Conservation (phyloP, 1,140 invertebrate genomes). For the Eciton burchellii region DNA sequence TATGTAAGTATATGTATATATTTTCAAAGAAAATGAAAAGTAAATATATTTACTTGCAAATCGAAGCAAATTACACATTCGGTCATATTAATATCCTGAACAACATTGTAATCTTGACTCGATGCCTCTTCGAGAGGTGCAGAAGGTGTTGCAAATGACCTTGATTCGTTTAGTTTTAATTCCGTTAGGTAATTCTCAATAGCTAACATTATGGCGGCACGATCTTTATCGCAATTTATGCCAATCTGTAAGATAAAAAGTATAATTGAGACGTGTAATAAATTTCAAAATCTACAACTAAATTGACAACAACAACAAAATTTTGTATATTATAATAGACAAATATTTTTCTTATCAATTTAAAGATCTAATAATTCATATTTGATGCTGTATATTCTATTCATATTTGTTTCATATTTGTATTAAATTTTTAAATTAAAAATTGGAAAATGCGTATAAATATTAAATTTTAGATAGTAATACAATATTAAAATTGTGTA, state of each 20-base stretch:
- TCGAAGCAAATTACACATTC: conserved; percentile 95
- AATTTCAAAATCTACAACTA: neutral
- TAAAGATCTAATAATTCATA: too few species aligned
- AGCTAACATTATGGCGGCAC: conserved; percentile 87
- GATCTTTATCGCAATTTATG: conserved; percentile 86
- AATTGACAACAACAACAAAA: too few species aligned
- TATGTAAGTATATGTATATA: neutral
- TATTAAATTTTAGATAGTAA: too few species aligned
- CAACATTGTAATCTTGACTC: conserved; percentile 75
- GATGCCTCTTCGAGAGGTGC: conserved; percentile 83
- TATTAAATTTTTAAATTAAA: too few species aligned
- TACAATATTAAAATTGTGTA: too few species aligned
- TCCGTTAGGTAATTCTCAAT: conserved; percentile 86
- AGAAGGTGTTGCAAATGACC: conserved; percentile 69
- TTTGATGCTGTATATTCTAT: too few species aligned
- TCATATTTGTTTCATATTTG: too few species aligned
- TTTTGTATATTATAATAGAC: too few species aligned
- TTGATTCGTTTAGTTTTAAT: conserved; percentile 76
- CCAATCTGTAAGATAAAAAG: conserved; percentile 84
- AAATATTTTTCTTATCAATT: too few species aligned
- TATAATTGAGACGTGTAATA: neutral
- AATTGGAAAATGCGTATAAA: too few species aligned
- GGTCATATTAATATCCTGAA: conserved; percentile 79
- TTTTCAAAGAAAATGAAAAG: neutral
- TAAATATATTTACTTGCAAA: conserved; percentile 85